phyloP scores from a whole-genome alignment of 2,797 vertebrate species.

The Platyrinchus mystaceus region DNA sequence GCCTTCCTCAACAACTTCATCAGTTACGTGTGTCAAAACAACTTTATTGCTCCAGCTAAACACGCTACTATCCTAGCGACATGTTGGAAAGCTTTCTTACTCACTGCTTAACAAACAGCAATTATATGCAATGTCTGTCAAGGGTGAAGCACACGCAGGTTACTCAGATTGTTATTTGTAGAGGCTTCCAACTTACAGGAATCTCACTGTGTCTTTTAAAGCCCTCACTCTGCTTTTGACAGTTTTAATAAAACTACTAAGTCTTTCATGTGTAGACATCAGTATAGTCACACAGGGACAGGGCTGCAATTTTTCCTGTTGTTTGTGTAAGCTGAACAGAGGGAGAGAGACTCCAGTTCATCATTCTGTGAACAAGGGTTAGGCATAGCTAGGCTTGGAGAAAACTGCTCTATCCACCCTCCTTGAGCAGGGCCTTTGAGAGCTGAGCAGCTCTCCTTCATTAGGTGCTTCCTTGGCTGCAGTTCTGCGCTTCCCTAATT shows the following conservation, averaged over 20 bases:
- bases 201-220: not conserved
- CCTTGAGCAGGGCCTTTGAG: not conserved
- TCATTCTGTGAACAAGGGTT: not conserved
- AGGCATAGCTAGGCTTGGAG: not conserved
- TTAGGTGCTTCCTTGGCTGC: not conserved
- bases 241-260: not conserved
- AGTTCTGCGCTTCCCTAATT: not conserved
- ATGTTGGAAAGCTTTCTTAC: not conserved
- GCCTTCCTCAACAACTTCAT: not conserved
- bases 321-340: not conserved
- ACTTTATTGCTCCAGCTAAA: not conserved
- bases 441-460: fast-evolving
- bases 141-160: not conserved
- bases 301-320: not conserved
- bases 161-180: not conserved
- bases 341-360: not conserved
- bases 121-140: not conserved
- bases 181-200: not conserved
- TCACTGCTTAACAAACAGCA: not conserved
- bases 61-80: not conserved
- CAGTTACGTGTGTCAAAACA: constrained; percentile 43
- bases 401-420: not conserved
- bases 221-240: not conserved
- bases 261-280: not conserved
- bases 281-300: not conserved